Base-by-base conservation (phyloP, 2,113 vertebrate genomes). In the Esox niger region DNA sequence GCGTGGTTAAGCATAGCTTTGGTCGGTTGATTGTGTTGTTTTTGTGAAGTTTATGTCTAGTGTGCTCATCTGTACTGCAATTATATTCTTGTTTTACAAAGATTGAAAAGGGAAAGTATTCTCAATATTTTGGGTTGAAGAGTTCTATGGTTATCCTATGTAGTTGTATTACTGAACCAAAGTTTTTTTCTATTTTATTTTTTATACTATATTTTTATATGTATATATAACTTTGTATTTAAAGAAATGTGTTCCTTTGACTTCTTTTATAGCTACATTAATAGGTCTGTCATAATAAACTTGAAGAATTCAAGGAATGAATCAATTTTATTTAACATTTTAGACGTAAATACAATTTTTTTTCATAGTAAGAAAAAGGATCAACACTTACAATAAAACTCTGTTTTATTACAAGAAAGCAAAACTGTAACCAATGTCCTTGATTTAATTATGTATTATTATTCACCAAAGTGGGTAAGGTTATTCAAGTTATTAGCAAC, bases 171-270 rank as follows among this genome's bases (percentile, higher is more conserved):
- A 90, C 85, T 82, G 85, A 89, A 91, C 91, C 89, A 92, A 93
- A 91, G 90, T 92, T 90, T 90, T 88, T 90, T 88, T 90, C 89
- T 90, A 90, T 91, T 90, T 92, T 89, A 93, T 92, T 93, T 93
- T 93, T 93, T 93, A 89, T 93, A 94, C 87, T 85, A 90, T 90
- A 93, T 90, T 87, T 85, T 87, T 89, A n/a, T n/a, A n/a, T 92
- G 92, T 52, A 27, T 47, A 58, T 93, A 90, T 93, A 94, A 91
- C 89, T 92, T 93, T 91, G 91, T 90, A 92, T 90, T 85, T 91
- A 90, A 93, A 90, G 94, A 82, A 93, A 88, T 79, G 85, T 86
- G 87, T 94, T 93, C 92, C 86, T 91, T 91, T 90, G 77, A 82
- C 77, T 82, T 74, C 47, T 32, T 62, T 62, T 7, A 32, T 15